Evolutionary conservation across 2,113 vertebrate genomes (phyloP).

Genomic region (Burhinus oedicnemus): DNA sequence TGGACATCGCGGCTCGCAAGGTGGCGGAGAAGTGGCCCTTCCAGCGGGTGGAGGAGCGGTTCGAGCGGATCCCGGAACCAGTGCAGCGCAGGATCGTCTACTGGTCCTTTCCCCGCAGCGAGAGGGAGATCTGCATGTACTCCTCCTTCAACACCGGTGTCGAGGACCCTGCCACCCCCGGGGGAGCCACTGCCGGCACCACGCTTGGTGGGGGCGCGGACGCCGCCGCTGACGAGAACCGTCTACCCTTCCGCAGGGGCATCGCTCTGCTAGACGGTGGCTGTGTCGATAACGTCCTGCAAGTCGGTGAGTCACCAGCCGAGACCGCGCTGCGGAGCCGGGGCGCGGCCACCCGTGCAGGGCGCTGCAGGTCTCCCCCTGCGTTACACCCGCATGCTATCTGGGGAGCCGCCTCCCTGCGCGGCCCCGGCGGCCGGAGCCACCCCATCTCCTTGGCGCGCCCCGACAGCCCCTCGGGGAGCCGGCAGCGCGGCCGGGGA

Average conservation of each 20-base stretch:
- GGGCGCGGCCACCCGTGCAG: too few relatives aligned
- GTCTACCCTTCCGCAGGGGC: constrained; percentile 91
- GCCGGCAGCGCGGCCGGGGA: too few relatives aligned
- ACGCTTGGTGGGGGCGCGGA: background rate
- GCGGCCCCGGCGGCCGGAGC: too few relatives aligned
- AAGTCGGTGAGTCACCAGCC: constrained; percentile 90
- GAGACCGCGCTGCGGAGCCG: too few relatives aligned
- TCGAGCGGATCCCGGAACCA: constrained; percentile 92
- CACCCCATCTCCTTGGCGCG: too few relatives aligned
- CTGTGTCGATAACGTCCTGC: constrained; percentile 95
- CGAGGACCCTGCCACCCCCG: constrained; percentile 70
- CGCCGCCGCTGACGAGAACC: constrained; percentile 76
- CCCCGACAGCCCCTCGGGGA: too few relatives aligned
- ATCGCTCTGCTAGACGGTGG: constrained; percentile 91
- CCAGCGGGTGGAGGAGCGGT: constrained; percentile 91
- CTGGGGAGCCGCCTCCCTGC: too few relatives aligned
- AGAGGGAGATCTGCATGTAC: constrained; percentile 93
- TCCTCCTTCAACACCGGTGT: constrained; percentile 89
- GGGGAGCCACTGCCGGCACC: constrained; percentile 34
- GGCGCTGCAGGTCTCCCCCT: too few relatives aligned
- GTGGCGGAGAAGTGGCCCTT: constrained; percentile 96
- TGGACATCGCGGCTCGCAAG: constrained; percentile 90
- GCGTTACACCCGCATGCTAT: too few relatives aligned
- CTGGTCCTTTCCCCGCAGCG: constrained; percentile 93
- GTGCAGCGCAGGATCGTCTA: constrained; percentile 93